A percentile compares a stretch with the other conserved stretches of the same genome.
Conservation (phyloP, 2,888 invertebrate genomes). For the Gibbula magus region DNA sequence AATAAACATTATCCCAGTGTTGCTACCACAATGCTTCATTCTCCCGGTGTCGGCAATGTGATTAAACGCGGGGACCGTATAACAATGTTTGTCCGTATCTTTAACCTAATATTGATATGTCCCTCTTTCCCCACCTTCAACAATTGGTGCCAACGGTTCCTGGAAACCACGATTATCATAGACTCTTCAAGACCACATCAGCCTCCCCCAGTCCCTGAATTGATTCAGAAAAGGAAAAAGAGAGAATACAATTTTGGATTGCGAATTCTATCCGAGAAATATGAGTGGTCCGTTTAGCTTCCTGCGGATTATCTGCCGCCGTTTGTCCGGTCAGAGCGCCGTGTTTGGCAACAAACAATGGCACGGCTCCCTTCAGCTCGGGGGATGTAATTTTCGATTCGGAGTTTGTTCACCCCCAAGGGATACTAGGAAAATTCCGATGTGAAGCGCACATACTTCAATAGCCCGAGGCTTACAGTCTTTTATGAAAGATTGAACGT, state of each 20-base stretch:
- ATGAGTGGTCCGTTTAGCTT: not conserved
- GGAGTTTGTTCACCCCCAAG: not conserved
- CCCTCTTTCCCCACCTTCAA: conserved; percentile 14
- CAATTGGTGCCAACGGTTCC: not conserved
- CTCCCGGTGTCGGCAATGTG: not conserved
- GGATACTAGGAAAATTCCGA: not conserved
- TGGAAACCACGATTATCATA: not conserved
- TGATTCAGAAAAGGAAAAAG: not conserved
- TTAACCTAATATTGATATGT: conserved; percentile 20
- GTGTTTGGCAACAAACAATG: conserved; percentile 4
- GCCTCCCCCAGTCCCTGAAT: not conserved
- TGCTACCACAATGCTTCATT: not conserved
- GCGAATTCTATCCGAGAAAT: conserved; percentile 9
- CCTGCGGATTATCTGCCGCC: not conserved
- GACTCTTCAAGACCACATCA: not conserved
- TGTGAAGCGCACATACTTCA: conserved; percentile 12
- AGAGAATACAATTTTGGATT: conserved; percentile 6
- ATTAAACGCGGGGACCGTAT: conserved; percentile 17
- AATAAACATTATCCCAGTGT: conserved; percentile 12
- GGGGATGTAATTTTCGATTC: conserved; percentile 17
- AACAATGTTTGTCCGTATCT: conserved; percentile 6
- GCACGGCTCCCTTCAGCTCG: not conserved
- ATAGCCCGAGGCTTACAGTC: conserved; percentile 4
- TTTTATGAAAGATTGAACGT: conserved; percentile 13
- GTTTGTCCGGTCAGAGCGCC: not conserved